Base-by-base conservation (phyloP, 53 echinoderm and acorn worm species). In the Paelopatides confundens region DNA sequence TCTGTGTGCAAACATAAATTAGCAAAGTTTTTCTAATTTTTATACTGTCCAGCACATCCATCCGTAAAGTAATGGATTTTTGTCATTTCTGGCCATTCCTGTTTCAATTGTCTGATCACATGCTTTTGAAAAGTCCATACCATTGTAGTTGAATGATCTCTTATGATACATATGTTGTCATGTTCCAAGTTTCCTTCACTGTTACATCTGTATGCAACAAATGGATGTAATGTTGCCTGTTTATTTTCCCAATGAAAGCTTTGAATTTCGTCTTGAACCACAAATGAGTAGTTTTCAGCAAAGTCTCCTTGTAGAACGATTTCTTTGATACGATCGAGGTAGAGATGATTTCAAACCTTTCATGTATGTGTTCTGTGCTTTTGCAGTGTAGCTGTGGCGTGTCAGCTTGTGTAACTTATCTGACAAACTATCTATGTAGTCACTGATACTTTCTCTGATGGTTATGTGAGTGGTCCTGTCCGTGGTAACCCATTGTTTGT, bases 231-330 rank as follows among this genome's bases (percentile, higher is more conserved):
- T 24, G 93, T 93, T 13, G 85, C 85, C 46, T 93, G 93, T 23
- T 85, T 87, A 32, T 89, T 93, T 50, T 93, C 87, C 71, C 89
- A 89, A 82, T 93, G 93, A 64, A 89, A 93, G 78, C 70, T 86
- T 46, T 89, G 87, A 51, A 90, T 90, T 84, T 92, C 89, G 79
- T 92, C 92, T 37, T 92, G 89, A 1, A 92, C 89, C 52, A 92
- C 62, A 35, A 78, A 89, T 11, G 86, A 68, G 33, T 50, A 92
- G 82, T 89, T 92, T 52, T 92, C 82, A 63, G 86, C 86, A 77
- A 92, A 92, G 69, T 92, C 92, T 37, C 92, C 92, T 81, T 92
- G 89, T 12, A 92, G 35, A 36, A 92, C 89, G 17, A 71, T 62
- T 38, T 90, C 85, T 64, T 71, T 64, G n/a, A n/a, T n/a, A n/a